phyloP scores from a whole-genome alignment of 2,113 vertebrate species.

The Chionomys nivalis region DNA sequence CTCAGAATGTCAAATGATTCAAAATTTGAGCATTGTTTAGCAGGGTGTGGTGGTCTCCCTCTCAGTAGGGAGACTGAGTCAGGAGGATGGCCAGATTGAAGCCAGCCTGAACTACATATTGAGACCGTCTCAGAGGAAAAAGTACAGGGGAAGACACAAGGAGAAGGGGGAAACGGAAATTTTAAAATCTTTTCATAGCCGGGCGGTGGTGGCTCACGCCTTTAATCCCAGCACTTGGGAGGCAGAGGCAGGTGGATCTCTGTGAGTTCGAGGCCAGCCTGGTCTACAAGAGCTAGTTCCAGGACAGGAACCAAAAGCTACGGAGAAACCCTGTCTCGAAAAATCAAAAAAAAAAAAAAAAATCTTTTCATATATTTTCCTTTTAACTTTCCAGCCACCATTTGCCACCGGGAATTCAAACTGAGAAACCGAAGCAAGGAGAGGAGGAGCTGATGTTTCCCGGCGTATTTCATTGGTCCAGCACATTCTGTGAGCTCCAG shows the following conservation, averaged over 20 bases:
- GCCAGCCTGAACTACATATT: neutral
- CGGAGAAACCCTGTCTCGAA: too few relatives aligned
- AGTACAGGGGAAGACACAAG: neutral
- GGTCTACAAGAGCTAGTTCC: too few relatives aligned
- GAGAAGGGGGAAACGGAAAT: neutral
- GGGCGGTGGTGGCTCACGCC: too few relatives aligned
- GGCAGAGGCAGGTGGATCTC: too few relatives aligned
- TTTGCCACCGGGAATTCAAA: neutral
- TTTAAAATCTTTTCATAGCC: neutral
- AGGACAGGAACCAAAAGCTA: too few relatives aligned
- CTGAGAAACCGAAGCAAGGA: neutral
- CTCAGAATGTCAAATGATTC: neutral
- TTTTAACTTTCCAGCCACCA: neutral
- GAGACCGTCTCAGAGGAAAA: neutral
- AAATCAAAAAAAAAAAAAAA: too few relatives aligned
- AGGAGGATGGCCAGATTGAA: neutral
- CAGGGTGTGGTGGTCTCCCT: neutral
- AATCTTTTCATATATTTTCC: neutral
- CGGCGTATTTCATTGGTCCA: neutral
- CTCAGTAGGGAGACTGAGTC: neutral
- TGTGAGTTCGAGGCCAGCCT: too few relatives aligned
- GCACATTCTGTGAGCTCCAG: too few relatives aligned
- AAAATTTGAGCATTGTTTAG: neutral
- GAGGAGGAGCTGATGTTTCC: too few relatives aligned
- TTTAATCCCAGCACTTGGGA: too few relatives aligned